Percentiles rank a stretch among this genome's conserved stretches.
Evolutionary conservation across 2,888 invertebrate genomes (phyloP).

Genomic region (Ametastegia equiseti): DNA sequence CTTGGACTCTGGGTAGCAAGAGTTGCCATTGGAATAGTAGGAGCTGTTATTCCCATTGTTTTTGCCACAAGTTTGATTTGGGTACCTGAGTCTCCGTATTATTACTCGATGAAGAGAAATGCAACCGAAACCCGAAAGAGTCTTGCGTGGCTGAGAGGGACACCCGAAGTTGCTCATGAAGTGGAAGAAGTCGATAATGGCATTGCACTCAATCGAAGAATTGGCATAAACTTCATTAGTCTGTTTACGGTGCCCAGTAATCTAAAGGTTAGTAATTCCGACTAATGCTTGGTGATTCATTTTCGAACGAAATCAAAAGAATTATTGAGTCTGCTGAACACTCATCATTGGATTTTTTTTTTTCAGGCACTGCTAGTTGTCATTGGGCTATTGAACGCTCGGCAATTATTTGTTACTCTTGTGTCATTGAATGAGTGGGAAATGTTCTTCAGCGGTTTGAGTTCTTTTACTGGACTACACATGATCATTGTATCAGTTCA

Average conservation of each 20-base stretch:
- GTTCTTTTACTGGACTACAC: too few relatives aligned
- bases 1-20: slow-evolving; percentile 54
- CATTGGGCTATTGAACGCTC: neutral
- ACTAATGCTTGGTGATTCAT: neutral
- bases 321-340: neutral
- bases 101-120: slow-evolving; percentile 53
- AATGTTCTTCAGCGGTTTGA: too few relatives aligned
- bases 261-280: slow-evolving; percentile 21
- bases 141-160: slow-evolving; percentile 61
- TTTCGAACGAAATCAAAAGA: neutral
- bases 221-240: slow-evolving; percentile 52
- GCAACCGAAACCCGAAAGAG: slow-evolving; percentile 59
- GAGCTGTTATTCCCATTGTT: slow-evolving; percentile 52
- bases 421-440: too few relatives aligned
- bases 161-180: slow-evolving; percentile 64
- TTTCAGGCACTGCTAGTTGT: neutral
- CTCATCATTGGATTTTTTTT: neutral
- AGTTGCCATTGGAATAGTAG: slow-evolving; percentile 47
- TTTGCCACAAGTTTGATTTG: slow-evolving; percentile 51
- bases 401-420: neutral
- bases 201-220: slow-evolving; percentile 66
- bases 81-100: slow-evolving; percentile 58
- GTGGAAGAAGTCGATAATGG: slow-evolving; percentile 59
- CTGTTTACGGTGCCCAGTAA: slow-evolving; percentile 27
- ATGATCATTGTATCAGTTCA: neutral